These are phyloP conservation scores for Phataginus tetradactyla DNA, from an alignment of 2,797 vertebrate genomes.

Conservation along the genomic window DNA sequence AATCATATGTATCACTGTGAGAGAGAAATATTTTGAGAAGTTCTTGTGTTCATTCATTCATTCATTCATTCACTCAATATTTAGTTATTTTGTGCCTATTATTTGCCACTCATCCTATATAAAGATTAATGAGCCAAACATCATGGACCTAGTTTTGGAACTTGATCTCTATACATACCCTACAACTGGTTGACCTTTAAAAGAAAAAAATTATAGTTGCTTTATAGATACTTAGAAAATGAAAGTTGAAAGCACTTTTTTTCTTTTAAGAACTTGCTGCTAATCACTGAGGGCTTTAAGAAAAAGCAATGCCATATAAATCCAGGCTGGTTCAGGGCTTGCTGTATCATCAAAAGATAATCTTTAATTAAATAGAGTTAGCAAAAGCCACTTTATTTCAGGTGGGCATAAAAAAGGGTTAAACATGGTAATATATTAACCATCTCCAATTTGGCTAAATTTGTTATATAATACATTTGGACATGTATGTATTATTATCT, in stretches of 20 bases:
- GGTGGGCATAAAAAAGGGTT: background rate
- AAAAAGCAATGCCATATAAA: slow-evolving; percentile 6
- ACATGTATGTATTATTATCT: background rate
- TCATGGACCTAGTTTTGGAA: slow-evolving; percentile 6
- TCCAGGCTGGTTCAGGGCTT: background rate
- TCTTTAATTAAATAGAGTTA: slow-evolving; percentile 25
- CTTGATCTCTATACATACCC: background rate
- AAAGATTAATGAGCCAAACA: background rate
- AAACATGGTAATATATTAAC: background rate
- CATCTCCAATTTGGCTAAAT: background rate
- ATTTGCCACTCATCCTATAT: background rate
- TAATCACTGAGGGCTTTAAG: slow-evolving; percentile 25
- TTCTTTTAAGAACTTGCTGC: slow-evolving; percentile 30
- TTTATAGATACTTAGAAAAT: slow-evolving; percentile 30
- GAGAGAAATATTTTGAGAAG: background rate
- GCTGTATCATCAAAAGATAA: background rate
- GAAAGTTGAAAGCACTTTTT: background rate
- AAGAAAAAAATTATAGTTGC: slow-evolving; percentile 20
- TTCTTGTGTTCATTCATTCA: slow-evolving; percentile 10
- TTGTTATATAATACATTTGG: background rate
- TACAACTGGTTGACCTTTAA: slow-evolving; percentile 10
- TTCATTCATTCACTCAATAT: slow-evolving; percentile 12
- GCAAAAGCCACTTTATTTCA: background rate
- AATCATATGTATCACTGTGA: background rate
- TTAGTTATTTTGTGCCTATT: background rate